Evolutionary conservation across 2,888 invertebrate species (phyloP), one percentile per base, ranked within the genome.

Genomic region (Meteorus colon): DNA sequence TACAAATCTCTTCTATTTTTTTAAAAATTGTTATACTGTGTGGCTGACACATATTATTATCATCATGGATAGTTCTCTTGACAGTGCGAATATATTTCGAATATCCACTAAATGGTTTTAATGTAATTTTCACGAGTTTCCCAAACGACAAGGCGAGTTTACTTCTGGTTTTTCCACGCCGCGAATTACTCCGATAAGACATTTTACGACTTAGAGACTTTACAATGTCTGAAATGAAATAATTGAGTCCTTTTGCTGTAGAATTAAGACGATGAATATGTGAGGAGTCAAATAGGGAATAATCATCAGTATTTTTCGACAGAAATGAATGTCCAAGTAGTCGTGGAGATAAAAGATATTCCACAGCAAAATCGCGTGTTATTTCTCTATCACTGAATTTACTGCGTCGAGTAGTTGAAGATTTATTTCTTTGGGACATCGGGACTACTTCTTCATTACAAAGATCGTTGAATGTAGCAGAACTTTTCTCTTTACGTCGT

Each of bases 321-420:
- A 51, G n/a, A 51, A 51, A 29, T 27, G 69, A 19, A 31, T 48
- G 45, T n/a, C 31, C 48, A 55, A 48, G 24, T 48, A 55, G 69
- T 29, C 69, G 62, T 19, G 76, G 77, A 0, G 73, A 69, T 0
- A 79, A 41, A 55, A 81, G 75, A 73, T 78, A 81, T 60, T 69
- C 73, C 12, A 81, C 77, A 24, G 73, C 69, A 31, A 76, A 80
- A n/a, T 79, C 78, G 16, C 70, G 73, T 41, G 59, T 67, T 34
- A 62, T 74, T 24, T 74, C 55, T 29, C 34, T 51, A 19, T 12
- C 51, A n/a, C 1, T 69, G 34, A 31, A 14, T 69, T 69, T 69
- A 48, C 55, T 34, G 6, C 31, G 45, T 60, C 12, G 37, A 41
- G 12, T 24, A n/a, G 48, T 48, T 1, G n/a, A n/a, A 10, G 63